Evolutionary conservation across 37 sponge, comb jelly and placozoan genomes (phyloP).

Genomic region (Cladorhizidae sp.): DNA sequence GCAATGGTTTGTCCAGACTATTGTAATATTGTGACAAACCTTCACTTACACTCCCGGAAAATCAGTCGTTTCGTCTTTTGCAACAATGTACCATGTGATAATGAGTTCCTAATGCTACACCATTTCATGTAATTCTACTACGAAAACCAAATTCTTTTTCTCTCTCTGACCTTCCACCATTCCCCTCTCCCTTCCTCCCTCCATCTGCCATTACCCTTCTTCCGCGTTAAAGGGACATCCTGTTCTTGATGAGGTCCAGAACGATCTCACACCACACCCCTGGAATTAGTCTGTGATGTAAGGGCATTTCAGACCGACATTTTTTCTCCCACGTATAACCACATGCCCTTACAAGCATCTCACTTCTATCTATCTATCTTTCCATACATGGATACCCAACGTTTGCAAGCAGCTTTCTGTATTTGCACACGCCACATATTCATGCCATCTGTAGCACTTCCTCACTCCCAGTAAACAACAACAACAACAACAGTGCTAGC

Average conservation of each 20-base stretch:
- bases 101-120: too few species aligned
- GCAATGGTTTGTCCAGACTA: too few species aligned
- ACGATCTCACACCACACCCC: neutral
- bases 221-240: neutral
- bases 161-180: too few species aligned
- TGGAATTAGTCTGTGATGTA: neutral
- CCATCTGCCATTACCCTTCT: neutral
- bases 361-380: too few species aligned
- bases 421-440: conserved; percentile 14
- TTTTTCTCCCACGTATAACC: too few species aligned
- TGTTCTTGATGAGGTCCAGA: neutral
- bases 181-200: neutral
- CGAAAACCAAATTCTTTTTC: too few species aligned
- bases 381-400: neutral
- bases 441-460: conserved; percentile 11
- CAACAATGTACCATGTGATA: too few species aligned
- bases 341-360: too few species aligned
- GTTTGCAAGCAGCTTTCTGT: conserved; percentile 14
- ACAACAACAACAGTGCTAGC: neutral
- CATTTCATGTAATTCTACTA: too few species aligned
- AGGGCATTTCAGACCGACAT: neutral
- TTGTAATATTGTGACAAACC: too few species aligned
- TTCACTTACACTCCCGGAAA: too few species aligned
- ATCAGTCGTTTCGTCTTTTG: too few species aligned
- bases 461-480: neutral